Evolutionary conservation across 2,797 vertebrate genomes (phyloP).

Genomic region (Trematomus bernacchii): DNA sequence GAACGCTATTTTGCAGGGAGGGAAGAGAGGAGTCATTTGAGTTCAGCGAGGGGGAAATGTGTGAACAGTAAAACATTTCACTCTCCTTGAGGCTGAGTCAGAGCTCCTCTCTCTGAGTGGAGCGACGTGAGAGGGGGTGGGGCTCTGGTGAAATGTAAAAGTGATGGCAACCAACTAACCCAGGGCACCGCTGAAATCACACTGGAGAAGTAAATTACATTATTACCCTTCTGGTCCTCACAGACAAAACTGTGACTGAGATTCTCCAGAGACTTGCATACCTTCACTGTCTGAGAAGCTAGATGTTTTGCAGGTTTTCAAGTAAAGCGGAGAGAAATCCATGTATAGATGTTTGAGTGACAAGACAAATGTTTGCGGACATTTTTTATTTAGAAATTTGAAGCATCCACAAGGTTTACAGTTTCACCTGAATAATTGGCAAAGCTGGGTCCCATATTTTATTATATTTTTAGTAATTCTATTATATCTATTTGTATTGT

Average conservation of each 20-base stretch:
- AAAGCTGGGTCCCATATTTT: background rate
- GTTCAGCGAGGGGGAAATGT: slow-evolving; percentile 73
- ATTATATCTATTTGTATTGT: no score
- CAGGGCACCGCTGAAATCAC: slow-evolving; percentile 21
- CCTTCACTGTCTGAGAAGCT: slow-evolving; percentile 8
- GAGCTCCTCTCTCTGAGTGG: slow-evolving; percentile 54
- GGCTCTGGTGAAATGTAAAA: slow-evolving; percentile 15
- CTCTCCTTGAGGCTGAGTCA: slow-evolving; percentile 72
- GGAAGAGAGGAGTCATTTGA: slow-evolving; percentile 65
- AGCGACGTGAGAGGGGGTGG: slow-evolving; percentile 2
- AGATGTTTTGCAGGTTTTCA: slow-evolving; percentile 15
- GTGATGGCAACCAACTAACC: slow-evolving; percentile 34
- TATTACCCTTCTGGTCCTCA: slow-evolving; percentile 12
- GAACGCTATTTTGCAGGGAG: slow-evolving; percentile 77
- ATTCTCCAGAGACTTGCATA: background rate
- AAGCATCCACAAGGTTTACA: slow-evolving; percentile 16
- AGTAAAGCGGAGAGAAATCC: slow-evolving; percentile 15
- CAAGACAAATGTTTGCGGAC: slow-evolving; percentile 15
- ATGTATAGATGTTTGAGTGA: slow-evolving; percentile 25
- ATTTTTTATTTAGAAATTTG: slow-evolving; percentile 20
- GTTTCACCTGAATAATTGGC: slow-evolving; percentile 19
- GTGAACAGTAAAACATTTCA: slow-evolving; percentile 78
- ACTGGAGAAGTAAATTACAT: slow-evolving; percentile 27
- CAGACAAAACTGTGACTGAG: background rate
- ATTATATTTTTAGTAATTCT: no score